phyloP scores from a whole-genome alignment of 2,888 invertebrate species.

The Volucella bombylans region DNA sequence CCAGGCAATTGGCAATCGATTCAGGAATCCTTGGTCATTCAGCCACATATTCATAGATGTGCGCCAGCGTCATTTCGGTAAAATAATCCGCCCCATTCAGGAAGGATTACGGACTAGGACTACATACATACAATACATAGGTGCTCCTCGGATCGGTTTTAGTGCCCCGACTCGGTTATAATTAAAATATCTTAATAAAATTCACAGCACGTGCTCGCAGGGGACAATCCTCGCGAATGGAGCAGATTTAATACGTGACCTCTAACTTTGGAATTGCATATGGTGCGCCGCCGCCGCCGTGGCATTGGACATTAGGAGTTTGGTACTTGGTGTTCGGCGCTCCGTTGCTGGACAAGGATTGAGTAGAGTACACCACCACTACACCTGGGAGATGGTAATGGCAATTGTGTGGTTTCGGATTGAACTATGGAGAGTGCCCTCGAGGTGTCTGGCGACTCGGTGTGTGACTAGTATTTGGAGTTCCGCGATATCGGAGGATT shows the following conservation, averaged over 20 bases:
- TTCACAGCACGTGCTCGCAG: slow-evolving; percentile 78
- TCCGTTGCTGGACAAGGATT: slow-evolving; percentile 10
- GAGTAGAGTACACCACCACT: slow-evolving; percentile 46
- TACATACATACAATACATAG: background rate
- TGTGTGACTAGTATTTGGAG: slow-evolving; percentile 33
- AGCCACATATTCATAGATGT: no score
- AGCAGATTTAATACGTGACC: slow-evolving; percentile 75
- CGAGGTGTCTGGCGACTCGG: slow-evolving; percentile 49
- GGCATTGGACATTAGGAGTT: no score
- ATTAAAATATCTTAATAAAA: slow-evolving; percentile 78
- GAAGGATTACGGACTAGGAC: slow-evolving; percentile 52
- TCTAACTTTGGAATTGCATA: slow-evolving; percentile 74
- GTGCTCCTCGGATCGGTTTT: slow-evolving; percentile 47
- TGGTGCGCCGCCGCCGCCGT: slow-evolving; percentile 47
- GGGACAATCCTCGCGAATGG: slow-evolving; percentile 75
- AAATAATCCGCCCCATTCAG: slow-evolving; percentile 73
- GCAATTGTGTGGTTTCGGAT: slow-evolving; percentile 36
- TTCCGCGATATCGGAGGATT: slow-evolving; percentile 31
- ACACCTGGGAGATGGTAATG: slow-evolving; percentile 64
- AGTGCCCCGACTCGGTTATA: slow-evolving; percentile 73
- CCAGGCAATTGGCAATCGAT: slow-evolving; percentile 53
- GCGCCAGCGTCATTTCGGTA: slow-evolving; percentile 45
- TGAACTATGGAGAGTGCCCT: slow-evolving; percentile 42
- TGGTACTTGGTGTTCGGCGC: no score
- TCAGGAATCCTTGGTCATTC: slow-evolving; percentile 13